Evolutionary conservation across 2,888 invertebrate species (phyloP), one percentile per base, ranked within the genome.

Genomic region (Fragum fragum): DNA sequence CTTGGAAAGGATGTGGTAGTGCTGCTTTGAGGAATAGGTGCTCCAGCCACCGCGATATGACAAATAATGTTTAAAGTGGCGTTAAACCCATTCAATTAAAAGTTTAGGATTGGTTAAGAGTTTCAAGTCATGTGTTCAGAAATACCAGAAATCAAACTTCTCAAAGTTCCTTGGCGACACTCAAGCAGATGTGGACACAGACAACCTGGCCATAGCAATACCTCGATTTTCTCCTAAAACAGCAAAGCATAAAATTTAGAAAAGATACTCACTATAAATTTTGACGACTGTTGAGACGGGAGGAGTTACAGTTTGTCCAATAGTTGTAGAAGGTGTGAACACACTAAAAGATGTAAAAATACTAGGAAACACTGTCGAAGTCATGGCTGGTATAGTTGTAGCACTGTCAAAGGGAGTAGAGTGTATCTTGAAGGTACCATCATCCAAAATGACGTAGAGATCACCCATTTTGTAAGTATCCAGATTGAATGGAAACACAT

Each of bases 391-490:
- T 21, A 63, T 14, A 7, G 63, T 28, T 21, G 73, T 39, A n/a
- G 69, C 39, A 63, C 73, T 61, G 18, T 53, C 70, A 68, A 69
- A 81, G 11, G 23, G 18, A 9, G 81, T 68, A 14, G 76, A 57
- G 21, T 76, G 29, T n/a, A 59, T 61, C 32, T 52, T 26, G n/a
- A 61, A 36, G 0, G 47, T 55, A 7, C 69, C 71, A 55, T 71
- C 71, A 0, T 68, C 59, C 23, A 81, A 23, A 14, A 84, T 76
- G 11, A 84, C 59, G 26, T 73, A 81, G 14, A 84, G 42, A 39
- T 84, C 81, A 11, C 84, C 84, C 9, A 84, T 42, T 32, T 53
- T 68, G 61, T 79, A 74, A 2, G 81, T 79, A 7, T 68, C 73
- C 9, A 84, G 21, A 36, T 79, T 32, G 2, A 28, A 53, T 3